Evolutionary conservation across 2,888 invertebrate genomes (phyloP).

Genomic region (Linnaemya vulpina): DNA sequence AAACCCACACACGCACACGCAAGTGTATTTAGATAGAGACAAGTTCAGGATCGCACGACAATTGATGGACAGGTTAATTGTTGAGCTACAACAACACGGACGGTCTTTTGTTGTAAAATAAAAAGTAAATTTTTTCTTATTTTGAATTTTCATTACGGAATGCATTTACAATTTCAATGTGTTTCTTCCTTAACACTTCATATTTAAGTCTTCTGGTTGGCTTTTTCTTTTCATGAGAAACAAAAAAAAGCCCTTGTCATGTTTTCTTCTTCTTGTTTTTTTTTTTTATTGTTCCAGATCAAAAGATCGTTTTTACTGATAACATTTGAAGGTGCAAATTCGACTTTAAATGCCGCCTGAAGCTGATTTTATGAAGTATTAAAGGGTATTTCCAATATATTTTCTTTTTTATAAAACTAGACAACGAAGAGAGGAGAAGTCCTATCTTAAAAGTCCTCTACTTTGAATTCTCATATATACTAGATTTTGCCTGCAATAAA

Average conservation of each 20-base stretch:
- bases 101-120: not conserved
- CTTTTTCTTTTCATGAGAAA: not conserved
- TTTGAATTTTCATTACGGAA: not conserved
- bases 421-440: too few relatives aligned
- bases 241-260: not conserved
- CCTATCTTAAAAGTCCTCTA: too few relatives aligned
- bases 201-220: not conserved
- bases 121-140: not conserved
- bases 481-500: too few relatives aligned
- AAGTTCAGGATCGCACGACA: not conserved
- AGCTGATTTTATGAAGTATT: not conserved
- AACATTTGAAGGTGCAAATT: not conserved
- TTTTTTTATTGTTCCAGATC: not conserved
- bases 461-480: too few relatives aligned
- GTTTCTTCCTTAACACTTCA: not conserved
- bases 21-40: too few relatives aligned
- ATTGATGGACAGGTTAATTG: conserved; percentile 39
- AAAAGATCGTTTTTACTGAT: not conserved
- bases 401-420: too few relatives aligned
- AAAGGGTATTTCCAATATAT: not conserved
- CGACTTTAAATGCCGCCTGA: not conserved
- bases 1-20: not conserved
- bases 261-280: too few relatives aligned
- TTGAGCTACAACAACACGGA: not conserved
- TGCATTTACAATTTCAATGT: conserved; percentile 10